phyloP scores from a whole-genome alignment of 2,888 invertebrate species.

The Brachylomia viminalis region DNA sequence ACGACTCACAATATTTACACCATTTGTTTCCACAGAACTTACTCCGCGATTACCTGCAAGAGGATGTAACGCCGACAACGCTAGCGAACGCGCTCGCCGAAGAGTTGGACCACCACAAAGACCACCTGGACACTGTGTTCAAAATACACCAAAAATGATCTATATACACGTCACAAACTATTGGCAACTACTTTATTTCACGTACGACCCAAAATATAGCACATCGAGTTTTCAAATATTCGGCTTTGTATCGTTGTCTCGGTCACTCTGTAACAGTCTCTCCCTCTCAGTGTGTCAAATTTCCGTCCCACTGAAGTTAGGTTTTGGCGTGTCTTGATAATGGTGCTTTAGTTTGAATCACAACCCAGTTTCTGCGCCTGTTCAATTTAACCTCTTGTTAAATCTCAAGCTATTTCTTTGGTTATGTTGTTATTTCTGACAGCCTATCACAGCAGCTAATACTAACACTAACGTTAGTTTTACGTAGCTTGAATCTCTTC shows the following conservation, averaged over 20 bases:
- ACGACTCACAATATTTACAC: background rate
- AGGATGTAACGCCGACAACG: constrained; percentile 93
- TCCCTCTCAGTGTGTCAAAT: background rate
- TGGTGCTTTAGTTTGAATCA: background rate
- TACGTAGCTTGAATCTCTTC: background rate
- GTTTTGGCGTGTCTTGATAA: background rate
- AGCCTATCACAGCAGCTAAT: background rate
- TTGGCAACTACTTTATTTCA: constrained; percentile 3
- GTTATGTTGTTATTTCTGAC: background rate
- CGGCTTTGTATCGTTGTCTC: background rate
- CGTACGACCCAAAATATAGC: constrained; percentile 5
- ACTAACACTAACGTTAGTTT: background rate
- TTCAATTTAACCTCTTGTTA: background rate
- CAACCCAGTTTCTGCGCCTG: background rate
- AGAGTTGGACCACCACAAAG: constrained; percentile 92
- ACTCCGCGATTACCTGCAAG: constrained; percentile 94
- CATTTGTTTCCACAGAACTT: constrained; percentile 82
- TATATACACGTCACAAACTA: background rate
- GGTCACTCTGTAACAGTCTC: background rate
- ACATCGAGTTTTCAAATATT: background rate
- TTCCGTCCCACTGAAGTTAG: background rate
- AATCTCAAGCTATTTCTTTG: background rate
- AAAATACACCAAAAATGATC: constrained; percentile 79
- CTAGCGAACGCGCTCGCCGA: constrained; percentile 95
- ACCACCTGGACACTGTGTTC: constrained; percentile 83